Conservation (phyloP, 2,113 vertebrate genomes). For the Delphinus delphis region DNA sequence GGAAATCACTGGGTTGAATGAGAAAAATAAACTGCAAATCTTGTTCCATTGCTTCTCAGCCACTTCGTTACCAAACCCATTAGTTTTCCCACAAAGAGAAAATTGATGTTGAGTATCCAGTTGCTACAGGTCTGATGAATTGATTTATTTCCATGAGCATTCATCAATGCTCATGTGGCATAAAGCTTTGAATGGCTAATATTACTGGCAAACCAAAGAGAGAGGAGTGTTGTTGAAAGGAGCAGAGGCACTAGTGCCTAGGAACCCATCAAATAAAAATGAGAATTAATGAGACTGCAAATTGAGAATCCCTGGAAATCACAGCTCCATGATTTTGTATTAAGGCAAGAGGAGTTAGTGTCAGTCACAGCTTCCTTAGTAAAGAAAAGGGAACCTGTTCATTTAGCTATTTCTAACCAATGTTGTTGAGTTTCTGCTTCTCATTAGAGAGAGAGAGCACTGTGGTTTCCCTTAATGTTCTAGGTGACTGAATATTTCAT, state of each 20-base stretch:
- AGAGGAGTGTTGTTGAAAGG: neutral
- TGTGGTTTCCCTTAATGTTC: neutral
- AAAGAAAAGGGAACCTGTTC: neutral
- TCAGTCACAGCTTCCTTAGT: neutral
- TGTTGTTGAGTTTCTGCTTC: neutral
- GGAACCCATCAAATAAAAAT: neutral
- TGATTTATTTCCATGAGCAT: constrained; percentile 25
- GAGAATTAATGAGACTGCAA: constrained; percentile 41
- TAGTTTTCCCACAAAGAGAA: constrained; percentile 1
- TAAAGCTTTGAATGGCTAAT: neutral
- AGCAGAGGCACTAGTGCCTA: neutral
- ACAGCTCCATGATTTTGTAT: neutral
- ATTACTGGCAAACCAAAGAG: neutral
- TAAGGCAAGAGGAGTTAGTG: neutral
- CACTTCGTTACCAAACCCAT: neutral
- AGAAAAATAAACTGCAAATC: neutral
- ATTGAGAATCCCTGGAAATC: neutral
- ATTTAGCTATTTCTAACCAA: neutral
- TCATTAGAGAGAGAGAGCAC: neutral
- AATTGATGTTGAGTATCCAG: neutral
- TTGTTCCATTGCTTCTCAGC: neutral
- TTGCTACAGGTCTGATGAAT: neutral
- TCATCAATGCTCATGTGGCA: neutral
- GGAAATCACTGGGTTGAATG: neutral
- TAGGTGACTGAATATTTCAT: neutral